Evolutionary conservation across 53 echinoderm and acorn worm genomes (phyloP).

Genomic region (Astropecten irregularis): DNA sequence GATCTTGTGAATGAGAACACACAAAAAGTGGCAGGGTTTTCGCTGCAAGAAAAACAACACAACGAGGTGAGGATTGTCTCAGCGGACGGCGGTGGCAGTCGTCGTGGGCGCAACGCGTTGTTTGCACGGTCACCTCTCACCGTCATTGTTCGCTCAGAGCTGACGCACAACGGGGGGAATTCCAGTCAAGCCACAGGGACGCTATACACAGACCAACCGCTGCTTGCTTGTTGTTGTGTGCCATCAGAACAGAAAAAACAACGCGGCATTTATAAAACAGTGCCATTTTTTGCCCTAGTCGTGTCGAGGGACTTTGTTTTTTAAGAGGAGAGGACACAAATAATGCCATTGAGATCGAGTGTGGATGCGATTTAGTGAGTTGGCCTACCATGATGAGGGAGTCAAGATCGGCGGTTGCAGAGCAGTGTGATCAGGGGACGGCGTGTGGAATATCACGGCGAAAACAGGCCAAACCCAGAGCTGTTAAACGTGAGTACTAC

Average conservation of each 20-base stretch:
- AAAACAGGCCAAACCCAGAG: slow-evolving; percentile 60
- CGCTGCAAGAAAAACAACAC: too few species aligned
- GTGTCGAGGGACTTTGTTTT: too few species aligned
- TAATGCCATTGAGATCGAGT: too few species aligned
- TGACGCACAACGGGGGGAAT: background rate
- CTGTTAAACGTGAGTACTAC: slow-evolving; percentile 46
- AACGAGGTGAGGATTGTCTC: too few species aligned
- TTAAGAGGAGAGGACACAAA: too few species aligned
- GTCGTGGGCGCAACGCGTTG: slow-evolving; percentile 1
- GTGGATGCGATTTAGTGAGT: background rate
- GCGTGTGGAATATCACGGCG: slow-evolving; percentile 41
- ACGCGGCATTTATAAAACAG: background rate
- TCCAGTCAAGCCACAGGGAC: background rate
- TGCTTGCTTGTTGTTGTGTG: background rate
- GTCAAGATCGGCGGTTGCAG: background rate
- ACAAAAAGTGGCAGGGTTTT: too few species aligned
- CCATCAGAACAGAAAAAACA: background rate
- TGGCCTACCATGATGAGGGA: too few species aligned
- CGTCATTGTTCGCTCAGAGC: slow-evolving; percentile 21
- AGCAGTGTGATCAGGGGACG: slow-evolving; percentile 4
- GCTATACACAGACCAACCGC: too few species aligned
- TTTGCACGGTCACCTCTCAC: background rate
- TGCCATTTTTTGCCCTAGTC: too few species aligned
- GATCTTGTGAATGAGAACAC: too few species aligned
- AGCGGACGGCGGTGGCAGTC: too few species aligned